Evolutionary conservation across 2,797 vertebrate species (phyloP), one percentile per base, ranked within the genome.

Genomic region (Sebastes glaucus): DNA sequence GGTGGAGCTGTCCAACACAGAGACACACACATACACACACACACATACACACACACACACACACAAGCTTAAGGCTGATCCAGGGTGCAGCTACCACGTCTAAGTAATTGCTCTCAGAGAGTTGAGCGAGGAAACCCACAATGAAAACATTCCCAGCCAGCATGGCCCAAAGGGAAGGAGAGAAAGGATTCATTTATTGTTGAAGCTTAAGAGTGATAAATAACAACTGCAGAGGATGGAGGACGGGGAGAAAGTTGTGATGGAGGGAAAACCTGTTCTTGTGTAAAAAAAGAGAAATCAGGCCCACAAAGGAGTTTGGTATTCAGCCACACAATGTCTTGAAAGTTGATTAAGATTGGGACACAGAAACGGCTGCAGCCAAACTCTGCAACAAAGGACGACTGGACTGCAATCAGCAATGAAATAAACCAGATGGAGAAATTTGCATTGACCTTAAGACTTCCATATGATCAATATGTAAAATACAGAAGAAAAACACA

Each of bases 81-180:
- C 49, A 28, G 23, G 14, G 27, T 46, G 27, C 73, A 62, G 77
- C 77, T 33, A 49, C 62, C 55, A 13, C 18, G 35, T 65, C 52
- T 32, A 33, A 74, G 65, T 81, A 70, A 80, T 74, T 84, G 72
- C 82, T 72, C 32, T 71, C 11, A 11, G 61, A 75, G 64, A 70
- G 38, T 53, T 2, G 22, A 57, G 59, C 3, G 18, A 77, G 65
- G 42, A 64, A 66, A 74, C 69, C 65, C 53, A 55, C 77, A 65
- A 61, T 81, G 55, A 77, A 81, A 84, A 72, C 59, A 30, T 60
- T 78, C 25, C 20, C 60, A 65, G 30, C 71, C 42, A 52, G 52
- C 33, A 14, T 60, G 9, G 49, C 65, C 78, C 14, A 38, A 46
- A 73, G 28, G 57, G 32, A 72, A 68, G 33, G 6, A 71, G 55